These are phyloP conservation scores for Thelaira solivaga DNA, from an alignment of 2,888 invertebrate species.

Conservation along the genomic window DNA sequence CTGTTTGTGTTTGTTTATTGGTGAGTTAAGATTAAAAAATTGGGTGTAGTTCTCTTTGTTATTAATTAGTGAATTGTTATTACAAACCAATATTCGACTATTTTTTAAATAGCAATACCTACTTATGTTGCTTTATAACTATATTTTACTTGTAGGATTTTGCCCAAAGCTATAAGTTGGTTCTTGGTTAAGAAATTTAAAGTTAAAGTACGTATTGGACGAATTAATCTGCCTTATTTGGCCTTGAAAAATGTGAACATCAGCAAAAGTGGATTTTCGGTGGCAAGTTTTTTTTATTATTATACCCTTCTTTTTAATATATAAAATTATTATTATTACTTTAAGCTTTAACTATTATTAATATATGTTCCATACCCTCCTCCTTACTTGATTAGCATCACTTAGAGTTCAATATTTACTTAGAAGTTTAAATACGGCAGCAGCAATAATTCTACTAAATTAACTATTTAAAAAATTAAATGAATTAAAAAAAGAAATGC, in stretches of 20 bases:
- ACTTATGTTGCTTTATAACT: conserved; percentile 58
- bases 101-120: no score
- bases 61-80: conserved; percentile 7
- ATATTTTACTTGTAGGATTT: conserved; percentile 79
- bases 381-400: no score
- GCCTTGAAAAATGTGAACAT: conserved; percentile 88
- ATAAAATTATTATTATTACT: no score
- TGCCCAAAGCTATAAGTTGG: conserved; percentile 88
- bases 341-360: no score
- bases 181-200: conserved; percentile 87
- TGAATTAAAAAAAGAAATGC: no score
- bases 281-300: no score
- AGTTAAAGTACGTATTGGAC: conserved; percentile 87
- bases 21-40: conserved; percentile 65
- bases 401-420: no score
- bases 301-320: no score
- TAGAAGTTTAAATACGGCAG: no score
- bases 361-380: no score
- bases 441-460: no score
- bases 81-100: conserved; percentile 56
- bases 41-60: conserved; percentile 19
- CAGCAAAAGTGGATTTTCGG: conserved; percentile 86
- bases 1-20: conserved; percentile 72
- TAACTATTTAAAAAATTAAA: no score
- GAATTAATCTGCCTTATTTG: conserved; percentile 86